Percentiles rank a stretch among this genome's conserved stretches.
These are phyloP conservation scores for Probosciger aterrimus DNA, from an alignment of 2,113 vertebrate genomes.

Conservation along the genomic window DNA sequence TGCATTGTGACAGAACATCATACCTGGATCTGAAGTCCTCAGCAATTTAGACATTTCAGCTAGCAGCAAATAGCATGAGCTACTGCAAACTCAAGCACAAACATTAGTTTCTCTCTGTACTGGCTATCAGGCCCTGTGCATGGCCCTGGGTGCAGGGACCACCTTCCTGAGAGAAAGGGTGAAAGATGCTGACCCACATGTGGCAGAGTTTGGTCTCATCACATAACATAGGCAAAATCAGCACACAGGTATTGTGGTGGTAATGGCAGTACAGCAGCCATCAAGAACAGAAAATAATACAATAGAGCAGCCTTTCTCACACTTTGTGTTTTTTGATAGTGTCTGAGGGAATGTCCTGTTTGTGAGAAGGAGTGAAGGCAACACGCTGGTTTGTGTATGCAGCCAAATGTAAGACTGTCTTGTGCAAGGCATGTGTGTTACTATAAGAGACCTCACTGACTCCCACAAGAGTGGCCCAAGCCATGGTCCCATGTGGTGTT, in stretches of 20 bases:
- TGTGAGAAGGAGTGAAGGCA: background rate
- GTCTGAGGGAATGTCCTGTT: background rate
- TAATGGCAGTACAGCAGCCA: background rate
- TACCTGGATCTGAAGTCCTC: background rate
- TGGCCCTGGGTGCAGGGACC: background rate
- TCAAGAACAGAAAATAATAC: background rate
- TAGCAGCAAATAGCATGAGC: background rate
- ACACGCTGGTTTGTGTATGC: background rate
- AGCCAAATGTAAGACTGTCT: background rate
- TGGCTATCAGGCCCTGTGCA: background rate
- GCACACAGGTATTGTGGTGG: background rate
- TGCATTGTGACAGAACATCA: background rate
- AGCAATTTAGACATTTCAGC: background rate
- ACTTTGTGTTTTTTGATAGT: background rate
- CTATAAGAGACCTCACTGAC: background rate
- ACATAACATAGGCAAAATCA: background rate
- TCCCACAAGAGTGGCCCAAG: background rate
- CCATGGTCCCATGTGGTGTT: background rate
- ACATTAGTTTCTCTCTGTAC: background rate
- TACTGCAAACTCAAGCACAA: background rate
- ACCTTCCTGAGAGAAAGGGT: background rate
- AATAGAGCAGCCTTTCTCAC: background rate
- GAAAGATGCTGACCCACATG: background rate
- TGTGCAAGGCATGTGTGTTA: background rate
- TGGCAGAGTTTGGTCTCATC: fast-evolving